phyloP scores from a whole-genome alignment of 2,888 invertebrate genomes.

The Leptopterna dolabrata region DNA sequence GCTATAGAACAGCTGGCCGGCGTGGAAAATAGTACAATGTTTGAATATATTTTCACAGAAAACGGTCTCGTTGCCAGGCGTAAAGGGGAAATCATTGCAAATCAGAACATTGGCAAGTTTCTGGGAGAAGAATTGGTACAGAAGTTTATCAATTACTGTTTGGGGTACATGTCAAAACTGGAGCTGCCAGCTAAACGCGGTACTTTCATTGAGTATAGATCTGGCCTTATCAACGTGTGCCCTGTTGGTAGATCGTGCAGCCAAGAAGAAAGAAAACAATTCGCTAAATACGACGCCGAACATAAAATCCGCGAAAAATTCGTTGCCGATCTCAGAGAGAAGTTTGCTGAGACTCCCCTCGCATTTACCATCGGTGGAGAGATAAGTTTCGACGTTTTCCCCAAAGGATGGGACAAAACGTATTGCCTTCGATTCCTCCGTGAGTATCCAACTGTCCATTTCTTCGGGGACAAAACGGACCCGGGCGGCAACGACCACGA shows the following conservation, averaged over 20 bases:
- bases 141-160: constrained; percentile 90
- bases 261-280: constrained; percentile 86
- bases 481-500: constrained; percentile 97
- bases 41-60: constrained; percentile 95
- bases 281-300: constrained; percentile 83
- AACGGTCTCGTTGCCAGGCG: constrained; percentile 93
- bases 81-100: constrained; percentile 75
- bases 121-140: constrained; percentile 91
- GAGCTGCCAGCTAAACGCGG: constrained; percentile 92
- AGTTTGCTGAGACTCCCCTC: constrained; percentile 83
- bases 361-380: constrained; percentile 93
- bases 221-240: constrained; percentile 95
- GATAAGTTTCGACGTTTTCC: constrained; percentile 97
- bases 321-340: constrained; percentile 80
- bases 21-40: constrained; percentile 73
- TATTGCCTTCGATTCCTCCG: constrained; percentile 85
- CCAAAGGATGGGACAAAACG: constrained; percentile 97
- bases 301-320: constrained; percentile 85
- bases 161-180: constrained; percentile 87
- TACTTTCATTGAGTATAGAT: constrained; percentile 95
- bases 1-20: constrained; percentile 92
- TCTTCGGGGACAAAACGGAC: constrained; percentile 96
- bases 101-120: constrained; percentile 77
- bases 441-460: constrained; percentile 86
- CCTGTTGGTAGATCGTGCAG: constrained; percentile 95